Conservation (phyloP, 2,113 vertebrate genomes). For the Mesoclemmys tuberculata region DNA sequence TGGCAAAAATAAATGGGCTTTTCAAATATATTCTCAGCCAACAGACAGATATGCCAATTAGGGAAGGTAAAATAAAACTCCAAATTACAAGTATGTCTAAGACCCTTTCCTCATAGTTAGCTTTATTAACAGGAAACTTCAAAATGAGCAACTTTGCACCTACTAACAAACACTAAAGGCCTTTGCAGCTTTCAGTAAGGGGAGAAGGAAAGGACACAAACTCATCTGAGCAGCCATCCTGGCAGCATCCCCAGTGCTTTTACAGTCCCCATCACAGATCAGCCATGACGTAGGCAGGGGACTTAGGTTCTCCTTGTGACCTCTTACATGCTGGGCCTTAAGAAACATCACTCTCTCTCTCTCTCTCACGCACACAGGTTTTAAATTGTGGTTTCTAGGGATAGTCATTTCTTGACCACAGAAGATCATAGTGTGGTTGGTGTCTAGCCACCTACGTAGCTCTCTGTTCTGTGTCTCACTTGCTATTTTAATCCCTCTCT, state of each 20-base stretch:
- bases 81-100: not conserved
- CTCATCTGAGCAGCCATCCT: not conserved
- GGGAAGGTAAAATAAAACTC: constrained; percentile 24
- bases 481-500: not conserved
- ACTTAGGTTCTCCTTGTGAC: not conserved
- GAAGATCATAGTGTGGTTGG: not conserved
- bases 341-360: not conserved
- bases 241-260: not conserved
- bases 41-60: not conserved
- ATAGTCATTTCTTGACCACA: not conserved
- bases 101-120: not conserved
- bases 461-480: not conserved
- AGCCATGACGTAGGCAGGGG: not conserved
- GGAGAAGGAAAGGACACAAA: not conserved
- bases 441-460: constrained; percentile 41
- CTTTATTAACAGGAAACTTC: not conserved
- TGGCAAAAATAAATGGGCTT: not conserved
- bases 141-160: not conserved
- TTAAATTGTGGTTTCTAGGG: not conserved
- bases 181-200: not conserved
- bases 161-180: not conserved
- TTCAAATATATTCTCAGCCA: not conserved
- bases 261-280: not conserved
- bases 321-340: not conserved
- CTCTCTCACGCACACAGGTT: not conserved